Base-by-base conservation (phyloP, 1,140 invertebrate species). In the Stegodyphus mimosarum region DNA sequence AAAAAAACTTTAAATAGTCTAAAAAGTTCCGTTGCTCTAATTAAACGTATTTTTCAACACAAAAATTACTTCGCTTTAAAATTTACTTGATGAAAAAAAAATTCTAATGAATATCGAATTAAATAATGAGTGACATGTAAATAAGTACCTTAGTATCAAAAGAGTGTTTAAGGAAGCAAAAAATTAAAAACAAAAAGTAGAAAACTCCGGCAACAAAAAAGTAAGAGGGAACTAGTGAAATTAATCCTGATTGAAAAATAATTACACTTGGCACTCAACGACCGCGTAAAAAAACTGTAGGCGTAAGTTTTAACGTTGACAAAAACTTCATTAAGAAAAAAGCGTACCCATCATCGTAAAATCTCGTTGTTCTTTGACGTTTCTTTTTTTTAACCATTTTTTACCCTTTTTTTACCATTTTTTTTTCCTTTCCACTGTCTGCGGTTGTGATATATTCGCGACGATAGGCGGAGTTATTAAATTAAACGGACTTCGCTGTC, bases 181-280 rank as follows among this genome's bases (percentile, higher is more conserved):
- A 53, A 51, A 73, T 15, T 51, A 55, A 71, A 71, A 73, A 52
- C 13, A 6, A 53, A 17, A 11, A 55, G 48, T 53, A 71, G 5
- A 71, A 49, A 49, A 49, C 33, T 33, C 33, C 33, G 3, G 33
- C 33, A 33, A 33, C 33, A 33, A 33, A 33, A 33, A 33, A 33
- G 33, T 33, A 33, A 33, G 33, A 33, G 33, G 33, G 33, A 33
- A 33, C 48, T 73, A 15, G 13, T 33, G 18, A 73, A 83, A 83
- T 83, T 83, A 83, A 83, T 74, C 80, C 53, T 83, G 80, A 83
- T 83, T 83, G 80, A 83, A 83, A 83, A 74, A 83, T 83, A 83
- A 83, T 83, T 83, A 66, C 69, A 74, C 70, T 74, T 83, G 80
- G 69, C 80, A 73, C 71, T 74, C 80, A 74, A 33, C 70, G 48